phyloP scores from a whole-genome alignment of 2,888 invertebrate genomes.

The Epinotia demarniana region DNA sequence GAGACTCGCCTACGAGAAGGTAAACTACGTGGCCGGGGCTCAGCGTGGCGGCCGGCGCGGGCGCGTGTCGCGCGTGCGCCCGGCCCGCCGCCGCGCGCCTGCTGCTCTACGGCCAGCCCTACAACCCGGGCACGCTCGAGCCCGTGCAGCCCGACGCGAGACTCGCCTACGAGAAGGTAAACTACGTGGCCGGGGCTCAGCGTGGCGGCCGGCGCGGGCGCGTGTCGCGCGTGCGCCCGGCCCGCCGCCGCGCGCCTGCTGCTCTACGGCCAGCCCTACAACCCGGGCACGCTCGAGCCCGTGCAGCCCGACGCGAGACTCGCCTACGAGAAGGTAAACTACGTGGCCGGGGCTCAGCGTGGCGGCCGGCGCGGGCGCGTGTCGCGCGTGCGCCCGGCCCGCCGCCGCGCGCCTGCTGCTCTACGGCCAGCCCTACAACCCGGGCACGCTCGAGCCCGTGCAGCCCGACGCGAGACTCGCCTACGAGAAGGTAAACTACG shows the following conservation, averaged over 20 bases:
- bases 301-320: slow-evolving; percentile 90
- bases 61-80: slow-evolving; percentile 87
- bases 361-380: slow-evolving; percentile 86
- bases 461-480: slow-evolving; percentile 89
- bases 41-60: slow-evolving; percentile 87
- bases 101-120: slow-evolving; percentile 93
- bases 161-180: slow-evolving; percentile 90
- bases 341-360: slow-evolving; percentile 92
- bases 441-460: slow-evolving; percentile 91
- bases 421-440: slow-evolving; percentile 94
- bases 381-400: slow-evolving; percentile 86
- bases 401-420: slow-evolving; percentile 89
- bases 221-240: slow-evolving; percentile 86
- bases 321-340: slow-evolving; percentile 88
- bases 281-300: slow-evolving; percentile 91
- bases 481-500: slow-evolving; percentile 89
- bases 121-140: slow-evolving; percentile 92
- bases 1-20: slow-evolving; percentile 90
- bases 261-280: slow-evolving; percentile 94
- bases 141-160: slow-evolving; percentile 90
- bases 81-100: slow-evolving; percentile 88
- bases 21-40: slow-evolving; percentile 90
- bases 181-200: slow-evolving; percentile 91
- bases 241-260: slow-evolving; percentile 88
- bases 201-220: slow-evolving; percentile 86